Base-by-base conservation (phyloP, 2,888 invertebrate genomes). In the Drosophila kanekoi region DNA sequence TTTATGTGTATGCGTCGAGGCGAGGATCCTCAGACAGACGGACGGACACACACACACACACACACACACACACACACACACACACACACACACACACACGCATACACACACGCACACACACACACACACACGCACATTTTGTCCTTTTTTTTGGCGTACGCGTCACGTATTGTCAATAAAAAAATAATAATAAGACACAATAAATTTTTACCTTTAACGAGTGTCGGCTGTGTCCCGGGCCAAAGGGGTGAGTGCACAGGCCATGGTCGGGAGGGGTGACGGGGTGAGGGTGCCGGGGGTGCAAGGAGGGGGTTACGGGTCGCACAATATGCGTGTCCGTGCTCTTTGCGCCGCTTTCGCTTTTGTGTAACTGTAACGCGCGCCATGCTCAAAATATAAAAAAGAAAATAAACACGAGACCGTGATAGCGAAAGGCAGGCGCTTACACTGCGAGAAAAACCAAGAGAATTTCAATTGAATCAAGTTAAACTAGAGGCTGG, bases 121-220 rank as follows among this genome's bases (percentile, higher is more conserved):
- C 9, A 20, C 32, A 64, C 35, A 51, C 32, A 57, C 13, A 53
- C 37, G 69, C 35, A 44, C 6, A 23, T 16, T 51, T 76, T 74
- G 72, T 72, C 66, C 70, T 75, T 79, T 79, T 23, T 77, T 79
- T 2, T 75, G 80, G 79, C 72, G 77, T 86, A 84, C 87, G 90
- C 88, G 89, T 91, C 90, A 91, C 91, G 91, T 90, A 89, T 81
- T 86, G 88, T 87, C 90, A 90, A 90, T 90, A 91, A 90, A 87
- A 91, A 89, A 89, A 90, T 89, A 91, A 91, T 85, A 91, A 90
- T 81, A 89, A 87, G 89, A 77, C 89, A 91, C 89, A 87, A 90
- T 86, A 90, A 88, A 91, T 90, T 91, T 77, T 75, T 83, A 88
- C 89, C 89, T 89, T 86, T 88, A 89, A 86, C 87, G 81, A 82